A percentile compares a stretch with the other conserved stretches of the same genome.
phyloP scores from a whole-genome alignment of 2,888 invertebrate genomes.

The Lysandra bellargus region DNA sequence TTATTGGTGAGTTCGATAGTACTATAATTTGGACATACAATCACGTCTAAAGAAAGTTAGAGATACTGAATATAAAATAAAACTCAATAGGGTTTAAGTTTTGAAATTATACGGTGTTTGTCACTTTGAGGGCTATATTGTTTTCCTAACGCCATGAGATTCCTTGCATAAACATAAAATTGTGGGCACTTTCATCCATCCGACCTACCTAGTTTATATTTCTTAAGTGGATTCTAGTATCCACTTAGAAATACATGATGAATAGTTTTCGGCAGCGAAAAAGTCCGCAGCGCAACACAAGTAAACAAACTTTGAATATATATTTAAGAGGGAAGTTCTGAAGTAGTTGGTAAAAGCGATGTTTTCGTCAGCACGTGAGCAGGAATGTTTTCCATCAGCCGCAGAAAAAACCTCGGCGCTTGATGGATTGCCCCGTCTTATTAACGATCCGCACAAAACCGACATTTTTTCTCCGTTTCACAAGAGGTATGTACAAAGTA shows the following conservation, averaged over 20 bases:
- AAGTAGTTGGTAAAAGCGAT: neutral
- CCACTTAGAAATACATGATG: neutral
- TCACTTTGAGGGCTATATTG: too few relatives aligned
- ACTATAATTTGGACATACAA: neutral
- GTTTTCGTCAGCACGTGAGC: slow-evolving; percentile 2
- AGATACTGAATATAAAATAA: too few relatives aligned
- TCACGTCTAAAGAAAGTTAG: too few relatives aligned
- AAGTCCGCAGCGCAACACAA: slow-evolving; percentile 25
- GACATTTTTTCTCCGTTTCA: slow-evolving; percentile 40
- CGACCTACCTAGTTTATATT: neutral
- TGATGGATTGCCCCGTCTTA: slow-evolving; percentile 54
- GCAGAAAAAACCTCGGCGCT: slow-evolving; percentile 47
- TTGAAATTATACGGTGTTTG: too few relatives aligned
- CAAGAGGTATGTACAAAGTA: neutral
- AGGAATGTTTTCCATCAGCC: slow-evolving; percentile 29
- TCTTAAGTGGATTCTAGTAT: neutral
- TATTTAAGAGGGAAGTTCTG: slow-evolving; percentile 6
- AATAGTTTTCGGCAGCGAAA: neutral
- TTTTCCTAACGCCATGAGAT: too few relatives aligned
- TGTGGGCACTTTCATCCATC: too few relatives aligned
- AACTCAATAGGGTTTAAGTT: too few relatives aligned
- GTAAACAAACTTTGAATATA: slow-evolving; percentile 11
- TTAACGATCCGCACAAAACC: slow-evolving; percentile 50
- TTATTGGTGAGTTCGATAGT: neutral
- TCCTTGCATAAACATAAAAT: too few relatives aligned